phyloP scores from a whole-genome alignment of 2,113 vertebrate species.

The Thryonomys swinderianus region DNA sequence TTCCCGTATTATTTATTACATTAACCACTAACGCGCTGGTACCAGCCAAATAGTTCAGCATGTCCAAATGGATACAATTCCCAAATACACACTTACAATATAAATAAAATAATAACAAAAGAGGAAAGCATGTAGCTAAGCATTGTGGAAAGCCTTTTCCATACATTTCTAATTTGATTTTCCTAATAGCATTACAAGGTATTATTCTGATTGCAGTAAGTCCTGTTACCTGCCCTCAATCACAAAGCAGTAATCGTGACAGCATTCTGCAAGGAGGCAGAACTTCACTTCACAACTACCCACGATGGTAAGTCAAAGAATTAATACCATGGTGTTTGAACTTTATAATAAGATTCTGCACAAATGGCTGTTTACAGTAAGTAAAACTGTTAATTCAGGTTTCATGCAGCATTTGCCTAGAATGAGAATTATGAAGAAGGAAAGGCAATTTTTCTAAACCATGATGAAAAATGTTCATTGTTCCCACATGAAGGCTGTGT shows the following conservation, averaged over 20 bases:
- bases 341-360: slow-evolving; percentile 46
- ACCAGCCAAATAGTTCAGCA: neutral
- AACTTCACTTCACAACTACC: slow-evolving; percentile 51
- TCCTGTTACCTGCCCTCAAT: neutral
- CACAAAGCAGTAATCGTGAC: neutral
- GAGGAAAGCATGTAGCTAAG: neutral
- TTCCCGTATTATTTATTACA: neutral
- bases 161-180: slow-evolving; percentile 43
- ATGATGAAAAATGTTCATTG: neutral
- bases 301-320: slow-evolving; percentile 45
- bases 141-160: neutral
- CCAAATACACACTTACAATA: slow-evolving; percentile 41
- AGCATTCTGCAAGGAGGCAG: neutral
- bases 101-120: neutral
- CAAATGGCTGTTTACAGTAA: neutral
- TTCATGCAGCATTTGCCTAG: neutral
- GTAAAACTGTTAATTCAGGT: neutral
- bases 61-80: neutral
- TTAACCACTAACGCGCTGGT: neutral
- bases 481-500: neutral
- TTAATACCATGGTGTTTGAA: slow-evolving; percentile 48
- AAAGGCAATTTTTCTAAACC: neutral
- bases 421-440: slow-evolving; percentile 20
- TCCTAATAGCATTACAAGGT: neutral
- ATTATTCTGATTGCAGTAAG: slow-evolving; percentile 4